Base-by-base conservation (phyloP, 1,140 invertebrate species). In the Drosophila repletoides region DNA sequence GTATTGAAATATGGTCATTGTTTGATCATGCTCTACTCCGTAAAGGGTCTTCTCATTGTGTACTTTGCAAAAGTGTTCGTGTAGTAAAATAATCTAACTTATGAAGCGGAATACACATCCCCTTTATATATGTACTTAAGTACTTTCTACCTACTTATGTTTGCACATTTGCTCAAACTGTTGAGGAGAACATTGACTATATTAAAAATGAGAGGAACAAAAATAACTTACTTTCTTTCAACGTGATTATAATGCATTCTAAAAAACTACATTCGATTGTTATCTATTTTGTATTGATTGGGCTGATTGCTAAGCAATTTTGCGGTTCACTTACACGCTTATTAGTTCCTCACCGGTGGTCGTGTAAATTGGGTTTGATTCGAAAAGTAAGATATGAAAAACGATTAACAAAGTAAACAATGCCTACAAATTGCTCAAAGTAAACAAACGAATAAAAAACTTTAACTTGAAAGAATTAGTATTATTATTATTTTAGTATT, bases 1-100 rank as follows among this genome's bases (percentile, higher is more conserved):
- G 45, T 70, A 73, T 73, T 73, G 73, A 71, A 73, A 84, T 74
- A 43, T 63, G 53, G 48, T 77, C 79, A 77, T 83, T 83, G 77
- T 83, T 83, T 83, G 77, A 74, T 56, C 77, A 83, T 83, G 79
- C 65, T 84, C 77, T 67, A 40, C 38, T 40, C 36, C 7, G 15
- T 40, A 60, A 67, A 66, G 56, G 74, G 71, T 65, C 69, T 74
- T 55, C 24, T 41, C 59, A 77, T 84, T 84, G 74, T 76, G 36
- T 59, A 75, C 45, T 24, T 66, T 45, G 58, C 45, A 72, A 56
- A 61, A 43, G 70, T 59, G 52, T 38, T 66, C 31, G 12, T 49
- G 22, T 75, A 79, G 66, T 55, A 72, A 53, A 40, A 53, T 59
- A 69, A 69, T 61, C 60, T 71, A 71, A 71, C 58, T 74, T 77